phyloP scores from a whole-genome alignment of 2,888 invertebrate genomes.

The Antitype chi region DNA sequence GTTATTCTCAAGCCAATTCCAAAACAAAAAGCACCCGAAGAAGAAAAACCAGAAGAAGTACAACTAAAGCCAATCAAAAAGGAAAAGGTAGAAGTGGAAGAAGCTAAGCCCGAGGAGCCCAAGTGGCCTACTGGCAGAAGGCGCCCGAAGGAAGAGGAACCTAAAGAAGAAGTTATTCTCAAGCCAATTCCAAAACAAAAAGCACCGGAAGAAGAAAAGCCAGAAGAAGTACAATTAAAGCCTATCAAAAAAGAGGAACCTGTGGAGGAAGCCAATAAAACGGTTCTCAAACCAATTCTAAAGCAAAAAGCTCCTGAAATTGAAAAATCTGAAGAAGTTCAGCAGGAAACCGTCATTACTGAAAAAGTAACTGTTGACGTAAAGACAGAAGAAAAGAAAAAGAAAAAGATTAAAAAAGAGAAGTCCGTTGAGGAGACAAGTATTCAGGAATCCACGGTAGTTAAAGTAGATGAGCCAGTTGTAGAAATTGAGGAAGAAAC shows the following conservation, averaged over 20 bases:
- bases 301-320: conserved; percentile 29
- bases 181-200: conserved; percentile 23
- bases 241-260: conserved; percentile 63
- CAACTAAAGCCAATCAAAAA: conserved; percentile 11
- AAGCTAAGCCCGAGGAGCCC: conserved; percentile 10
- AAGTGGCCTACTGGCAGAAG: conserved; percentile 30
- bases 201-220: conserved; percentile 14
- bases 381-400: conserved; percentile 44
- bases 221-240: conserved; percentile 1
- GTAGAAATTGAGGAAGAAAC: conserved; percentile 64
- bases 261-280: conserved; percentile 62
- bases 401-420: conserved; percentile 62
- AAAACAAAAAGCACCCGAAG: conserved; percentile 78
- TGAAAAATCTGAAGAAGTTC: conserved; percentile 14
- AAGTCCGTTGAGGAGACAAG: conserved; percentile 62
- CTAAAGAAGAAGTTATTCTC: conserved; percentile 23
- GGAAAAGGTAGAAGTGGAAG: conserved; percentile 6
- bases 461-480: conserved; percentile 54
- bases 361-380: conserved; percentile 32
- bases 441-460: conserved; percentile 53
- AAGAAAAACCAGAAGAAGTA: conserved; percentile 19
- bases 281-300: conserved; percentile 30
- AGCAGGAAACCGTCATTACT: conserved; percentile 7
- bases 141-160: conserved; percentile 27
- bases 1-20: conserved; percentile 75